These are phyloP conservation scores for Galerucella pusilla DNA, from an alignment of 2,888 invertebrate species.

Conservation along the genomic window DNA sequence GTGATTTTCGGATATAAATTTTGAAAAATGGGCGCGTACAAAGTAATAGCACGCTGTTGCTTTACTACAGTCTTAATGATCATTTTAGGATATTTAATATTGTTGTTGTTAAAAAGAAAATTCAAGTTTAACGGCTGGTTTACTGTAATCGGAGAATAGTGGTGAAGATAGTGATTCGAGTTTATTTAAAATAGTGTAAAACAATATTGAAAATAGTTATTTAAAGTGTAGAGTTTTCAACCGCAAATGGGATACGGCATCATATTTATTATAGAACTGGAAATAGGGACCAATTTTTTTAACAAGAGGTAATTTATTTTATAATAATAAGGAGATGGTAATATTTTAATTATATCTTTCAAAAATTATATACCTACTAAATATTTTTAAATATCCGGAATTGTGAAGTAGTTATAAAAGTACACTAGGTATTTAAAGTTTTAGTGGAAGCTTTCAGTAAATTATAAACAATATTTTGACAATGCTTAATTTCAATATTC, in stretches of 20 bases:
- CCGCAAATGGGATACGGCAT: conserved; percentile 16
- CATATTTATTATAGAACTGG: conserved; percentile 19
- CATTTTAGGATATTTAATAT: conserved; percentile 60
- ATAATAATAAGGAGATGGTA: too few relatives aligned
- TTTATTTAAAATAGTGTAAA: conserved; percentile 9
- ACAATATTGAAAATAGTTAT: conserved; percentile 13
- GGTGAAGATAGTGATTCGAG: neutral
- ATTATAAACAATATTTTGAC: too few relatives aligned
- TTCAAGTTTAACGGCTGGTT: conserved; percentile 59
- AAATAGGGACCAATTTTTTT: conserved; percentile 2
- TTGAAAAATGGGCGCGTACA: conserved; percentile 52
- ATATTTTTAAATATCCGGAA: too few relatives aligned
- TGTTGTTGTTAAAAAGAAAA: conserved; percentile 61
- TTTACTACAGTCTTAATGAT: conserved; percentile 60
- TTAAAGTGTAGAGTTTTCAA: conserved; percentile 7
- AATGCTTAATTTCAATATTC: too few relatives aligned
- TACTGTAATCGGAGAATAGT: conserved; percentile 36
- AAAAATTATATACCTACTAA: too few relatives aligned
- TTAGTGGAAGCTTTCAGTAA: too few relatives aligned
- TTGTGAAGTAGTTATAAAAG: too few relatives aligned
- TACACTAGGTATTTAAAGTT: too few relatives aligned
- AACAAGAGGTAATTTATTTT: neutral
- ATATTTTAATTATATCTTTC: too few relatives aligned
- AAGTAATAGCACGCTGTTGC: conserved; percentile 59
- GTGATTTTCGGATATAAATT: neutral